Evolutionary conservation across 2,888 invertebrate genomes (phyloP), one percentile per base, ranked within the genome.

Genomic region (Ochlodes sylvanus): DNA sequence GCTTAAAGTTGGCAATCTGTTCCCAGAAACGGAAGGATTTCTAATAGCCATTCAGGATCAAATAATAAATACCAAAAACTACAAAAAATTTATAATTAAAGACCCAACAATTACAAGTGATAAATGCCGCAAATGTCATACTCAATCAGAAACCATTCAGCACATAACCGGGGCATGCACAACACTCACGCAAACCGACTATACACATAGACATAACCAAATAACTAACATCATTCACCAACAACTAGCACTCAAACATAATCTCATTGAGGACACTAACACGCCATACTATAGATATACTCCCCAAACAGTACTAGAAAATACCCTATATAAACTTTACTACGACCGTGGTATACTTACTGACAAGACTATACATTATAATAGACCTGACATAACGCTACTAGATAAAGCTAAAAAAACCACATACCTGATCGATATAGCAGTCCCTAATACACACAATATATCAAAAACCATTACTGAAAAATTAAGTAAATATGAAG

Each of bases 21-120:
- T 74, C 42, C 71, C 70, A 14, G 72, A 73, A 60, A 74, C 72
- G 9, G 73, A 76, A 68, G 72, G 73, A 0, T 73, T 74, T 56
- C 70, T 76, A 19, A 64, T 74, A 9, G 73, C 75, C 80, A 83
- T 69, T 78, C 83, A 70, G 84, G 75, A 68, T 73, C 78, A 42
- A 77, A 75, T 74, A 81, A 86, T 41, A 77, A 77, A 68, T 6
- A 69, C 70, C 1, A 55, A 52, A 68, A 73, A 73, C 58, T 70
- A 72, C 15, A 50, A 54, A 19, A 72, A 72, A 69, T 61, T 69
- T 21, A 72, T 71, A 15, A 52, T 70, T 0, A 70, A 72, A 61
- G 67, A 71, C 52, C 58, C 55, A 1, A 57, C 42, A 41, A 12
- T 62, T 6, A 61, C 19, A 42, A 64, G 65, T 21, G 72, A 71